phyloP scores from a whole-genome alignment of 2,113 vertebrate species.

The Ochotona curzoniae region DNA sequence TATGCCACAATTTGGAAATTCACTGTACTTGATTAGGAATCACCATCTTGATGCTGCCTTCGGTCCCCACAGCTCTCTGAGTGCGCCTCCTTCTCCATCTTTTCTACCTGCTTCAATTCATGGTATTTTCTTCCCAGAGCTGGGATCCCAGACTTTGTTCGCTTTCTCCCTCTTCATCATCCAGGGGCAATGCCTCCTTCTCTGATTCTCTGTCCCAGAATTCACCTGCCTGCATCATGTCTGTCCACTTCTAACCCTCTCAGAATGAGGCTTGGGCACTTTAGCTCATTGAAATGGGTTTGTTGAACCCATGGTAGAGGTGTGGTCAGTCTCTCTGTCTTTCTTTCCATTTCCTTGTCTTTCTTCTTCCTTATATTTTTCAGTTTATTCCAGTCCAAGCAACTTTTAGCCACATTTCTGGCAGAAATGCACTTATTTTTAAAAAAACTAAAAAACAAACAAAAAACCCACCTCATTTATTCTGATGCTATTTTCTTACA shows the following conservation, averaged over 20 bases:
- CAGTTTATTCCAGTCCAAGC: background rate
- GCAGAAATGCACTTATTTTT: background rate
- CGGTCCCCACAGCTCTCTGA: background rate
- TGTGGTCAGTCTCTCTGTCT: background rate
- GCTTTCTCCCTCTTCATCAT: background rate
- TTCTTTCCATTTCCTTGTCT: background rate
- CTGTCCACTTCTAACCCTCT: background rate
- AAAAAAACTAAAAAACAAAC: background rate
- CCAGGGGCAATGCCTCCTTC: background rate
- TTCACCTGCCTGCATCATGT: background rate
- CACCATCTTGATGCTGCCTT: background rate
- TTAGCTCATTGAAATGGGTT: background rate
- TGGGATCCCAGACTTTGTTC: background rate
- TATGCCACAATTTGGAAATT: slow-evolving; percentile 27
- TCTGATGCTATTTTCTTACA: background rate
- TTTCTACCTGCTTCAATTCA: accelerated
- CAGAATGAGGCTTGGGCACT: no score
- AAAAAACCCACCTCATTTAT: background rate
- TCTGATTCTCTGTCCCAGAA: background rate
- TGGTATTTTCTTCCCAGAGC: background rate
- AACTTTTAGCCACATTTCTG: background rate
- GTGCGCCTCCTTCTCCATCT: background rate
- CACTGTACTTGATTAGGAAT: slow-evolving; percentile 45
- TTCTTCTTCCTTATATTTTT: background rate
- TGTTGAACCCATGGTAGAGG: background rate